Evolutionary conservation across 2,113 vertebrate species (phyloP), one percentile per base, ranked within the genome.

Genomic region (Antechinus flavipes): DNA sequence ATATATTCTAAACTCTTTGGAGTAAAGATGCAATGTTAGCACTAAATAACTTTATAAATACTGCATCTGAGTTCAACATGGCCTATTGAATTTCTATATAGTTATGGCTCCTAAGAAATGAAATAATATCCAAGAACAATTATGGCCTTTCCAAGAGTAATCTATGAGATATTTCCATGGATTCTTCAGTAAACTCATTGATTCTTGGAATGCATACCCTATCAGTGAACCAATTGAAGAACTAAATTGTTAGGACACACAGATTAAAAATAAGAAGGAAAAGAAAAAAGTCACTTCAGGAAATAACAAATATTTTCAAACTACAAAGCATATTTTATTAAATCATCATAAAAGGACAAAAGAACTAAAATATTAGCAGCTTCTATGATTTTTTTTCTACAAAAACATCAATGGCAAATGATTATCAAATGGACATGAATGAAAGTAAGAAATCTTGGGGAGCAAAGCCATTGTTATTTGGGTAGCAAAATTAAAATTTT

Each of bases 81-180:
- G 96, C 93, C 52, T 54, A 42, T 89, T 95, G 96, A 96, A 50
- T 49, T 53, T 89, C 46, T 94, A 96, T 97, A 93, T 97, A 95
- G 93, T 96, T 94, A 97, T 50, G 68, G 89, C 96, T 96, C 46
- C 91, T 23, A 61, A 90, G 95, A 96, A 95, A 4, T 3, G 91
- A 95, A 89, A 95, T 47, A 96, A 58, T 93, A 53, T 95, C 93
- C 91, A 94, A 89, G 92, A 97, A 97, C 27, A 89, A 8, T 25
- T 92, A 84, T 54, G 53, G 30, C 55, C 92, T 89, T 96, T 95
- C 35, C 61, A 97, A 94, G 91, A 10, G 1, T 49, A 93, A 76
- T 61, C 52, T 0, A 54, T 47, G 1, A 95, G 95, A 93, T 46
- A 24, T 95, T 97, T 97, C 90, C 89, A n/a, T 91, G 94, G 96